Percentiles rank a stretch among this genome's conserved stretches.
phyloP scores from a whole-genome alignment of 1,140 invertebrate genomes.

The Drosophila parvula region DNA sequence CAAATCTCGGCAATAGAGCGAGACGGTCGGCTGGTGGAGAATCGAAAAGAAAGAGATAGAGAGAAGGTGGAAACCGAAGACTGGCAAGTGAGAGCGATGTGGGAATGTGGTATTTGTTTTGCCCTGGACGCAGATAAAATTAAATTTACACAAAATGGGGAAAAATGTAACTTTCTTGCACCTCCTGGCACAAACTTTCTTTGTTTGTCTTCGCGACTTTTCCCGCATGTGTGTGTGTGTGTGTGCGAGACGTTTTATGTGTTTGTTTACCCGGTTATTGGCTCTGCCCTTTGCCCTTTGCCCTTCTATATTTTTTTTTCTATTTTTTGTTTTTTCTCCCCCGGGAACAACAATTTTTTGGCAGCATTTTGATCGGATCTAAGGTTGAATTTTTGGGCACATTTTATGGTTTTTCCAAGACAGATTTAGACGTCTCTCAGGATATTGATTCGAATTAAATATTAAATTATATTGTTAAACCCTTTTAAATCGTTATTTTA shows the following conservation, averaged over 20 bases:
- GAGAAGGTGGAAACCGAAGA: background rate
- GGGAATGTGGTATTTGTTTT: constrained; percentile 52
- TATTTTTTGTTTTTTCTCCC: constrained; percentile 31
- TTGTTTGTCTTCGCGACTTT: constrained; percentile 39
- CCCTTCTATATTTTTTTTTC: constrained; percentile 5
- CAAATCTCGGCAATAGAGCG: constrained; percentile 13
- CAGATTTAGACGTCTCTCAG: constrained; percentile 3
- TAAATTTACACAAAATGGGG: constrained; percentile 62
- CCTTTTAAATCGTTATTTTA: background rate
- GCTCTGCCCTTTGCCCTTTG: background rate
- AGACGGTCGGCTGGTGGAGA: background rate
- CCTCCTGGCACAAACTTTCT: constrained; percentile 43
- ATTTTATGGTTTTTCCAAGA: background rate
- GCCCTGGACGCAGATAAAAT: constrained; percentile 73
- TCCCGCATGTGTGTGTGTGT: constrained; percentile 26
- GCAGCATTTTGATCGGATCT: constrained; percentile 19
- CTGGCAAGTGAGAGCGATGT: constrained; percentile 5
- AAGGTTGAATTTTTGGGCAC: background rate
- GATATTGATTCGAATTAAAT: background rate
- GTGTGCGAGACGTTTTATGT: constrained; percentile 18
- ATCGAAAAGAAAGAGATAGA: background rate
- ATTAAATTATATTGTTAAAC: background rate
- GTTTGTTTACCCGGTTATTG: constrained; percentile 24
- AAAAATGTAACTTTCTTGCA: constrained; percentile 34
- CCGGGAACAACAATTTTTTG: constrained; percentile 50